phyloP scores from a whole-genome alignment of 2,113 vertebrate genomes.

The Carassius gibelio region DNA sequence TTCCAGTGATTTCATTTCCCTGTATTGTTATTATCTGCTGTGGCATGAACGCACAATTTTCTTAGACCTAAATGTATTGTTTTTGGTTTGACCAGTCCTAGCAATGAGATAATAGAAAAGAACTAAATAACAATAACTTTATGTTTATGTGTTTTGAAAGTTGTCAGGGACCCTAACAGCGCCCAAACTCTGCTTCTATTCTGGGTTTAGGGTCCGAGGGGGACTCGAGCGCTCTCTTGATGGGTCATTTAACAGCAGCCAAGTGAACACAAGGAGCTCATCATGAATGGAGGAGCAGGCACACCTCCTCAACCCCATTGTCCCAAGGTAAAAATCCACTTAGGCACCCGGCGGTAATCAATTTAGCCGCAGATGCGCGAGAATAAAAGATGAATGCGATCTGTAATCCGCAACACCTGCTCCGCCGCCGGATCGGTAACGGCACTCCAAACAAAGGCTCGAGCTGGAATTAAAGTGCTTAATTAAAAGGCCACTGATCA shows the following conservation, averaged over 20 bases:
- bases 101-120: too few species aligned
- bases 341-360: conserved; percentile 51
- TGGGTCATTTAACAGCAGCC: conserved; percentile 29
- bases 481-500: conserved; percentile 58
- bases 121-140: too few species aligned
- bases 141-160: neutral
- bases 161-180: neutral
- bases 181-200: neutral
- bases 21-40: too few species aligned
- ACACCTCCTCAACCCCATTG: conserved; percentile 38
- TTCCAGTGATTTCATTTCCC: neutral
- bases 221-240: conserved; percentile 14
- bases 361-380: conserved; percentile 57
- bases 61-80: too few species aligned
- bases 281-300: conserved; percentile 4
- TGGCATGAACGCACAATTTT: too few species aligned
- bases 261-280: conserved; percentile 7
- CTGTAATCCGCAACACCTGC: conserved; percentile 59
- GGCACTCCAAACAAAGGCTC: conserved; percentile 46
- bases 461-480: conserved; percentile 56
- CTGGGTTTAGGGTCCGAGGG: neutral
- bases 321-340: conserved; percentile 47
- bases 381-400: conserved; percentile 57
- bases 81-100: too few species aligned
- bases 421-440: conserved; percentile 49